Evolutionary conservation across 2,888 invertebrate species (phyloP).

Genomic region (Adineta ricciae): DNA sequence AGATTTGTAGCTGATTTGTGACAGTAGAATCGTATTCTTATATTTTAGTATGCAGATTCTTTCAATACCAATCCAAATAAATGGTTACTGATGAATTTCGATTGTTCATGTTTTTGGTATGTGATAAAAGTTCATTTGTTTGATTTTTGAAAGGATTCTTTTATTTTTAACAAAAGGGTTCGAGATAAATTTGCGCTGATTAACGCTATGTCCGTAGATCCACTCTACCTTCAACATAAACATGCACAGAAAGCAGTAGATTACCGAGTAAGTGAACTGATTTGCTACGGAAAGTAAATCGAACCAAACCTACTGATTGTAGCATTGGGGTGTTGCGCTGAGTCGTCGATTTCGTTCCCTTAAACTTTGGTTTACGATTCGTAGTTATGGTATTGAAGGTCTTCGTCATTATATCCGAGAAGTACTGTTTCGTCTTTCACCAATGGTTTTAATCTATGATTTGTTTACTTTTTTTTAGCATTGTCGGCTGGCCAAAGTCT

Average conservation of each 20-base stretch:
- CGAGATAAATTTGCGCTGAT: conserved; percentile 77
- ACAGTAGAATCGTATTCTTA: background rate
- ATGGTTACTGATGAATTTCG: conserved; percentile 88
- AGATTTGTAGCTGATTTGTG: background rate
- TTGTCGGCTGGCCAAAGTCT: conserved; percentile 74
- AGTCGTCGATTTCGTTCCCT: conserved; percentile 85
- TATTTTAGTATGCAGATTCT: conserved; percentile 66
- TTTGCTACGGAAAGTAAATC: background rate
- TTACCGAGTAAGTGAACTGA: conserved; percentile 57
- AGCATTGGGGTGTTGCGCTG: conserved; percentile 89
- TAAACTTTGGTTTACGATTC: conserved; percentile 91
- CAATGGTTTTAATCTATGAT: too few species aligned
- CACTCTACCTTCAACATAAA: conserved; percentile 89
- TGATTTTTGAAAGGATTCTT: too few species aligned
- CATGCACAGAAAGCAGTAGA: conserved; percentile 64
- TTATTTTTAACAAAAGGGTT: conserved; percentile 55
- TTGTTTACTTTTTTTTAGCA: conserved; percentile 52
- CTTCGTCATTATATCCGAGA: conserved; percentile 76
- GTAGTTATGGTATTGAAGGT: conserved; percentile 83
- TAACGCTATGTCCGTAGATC: conserved; percentile 90
- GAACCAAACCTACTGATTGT: background rate
- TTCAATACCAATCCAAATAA: conserved; percentile 97
- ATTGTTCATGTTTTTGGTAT: conserved; percentile 80
- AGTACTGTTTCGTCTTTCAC: background rate
- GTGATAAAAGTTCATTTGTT: background rate